Evolutionary conservation across 2,797 vertebrate species (phyloP).

Genomic region (Spondyliosoma cantharus): DNA sequence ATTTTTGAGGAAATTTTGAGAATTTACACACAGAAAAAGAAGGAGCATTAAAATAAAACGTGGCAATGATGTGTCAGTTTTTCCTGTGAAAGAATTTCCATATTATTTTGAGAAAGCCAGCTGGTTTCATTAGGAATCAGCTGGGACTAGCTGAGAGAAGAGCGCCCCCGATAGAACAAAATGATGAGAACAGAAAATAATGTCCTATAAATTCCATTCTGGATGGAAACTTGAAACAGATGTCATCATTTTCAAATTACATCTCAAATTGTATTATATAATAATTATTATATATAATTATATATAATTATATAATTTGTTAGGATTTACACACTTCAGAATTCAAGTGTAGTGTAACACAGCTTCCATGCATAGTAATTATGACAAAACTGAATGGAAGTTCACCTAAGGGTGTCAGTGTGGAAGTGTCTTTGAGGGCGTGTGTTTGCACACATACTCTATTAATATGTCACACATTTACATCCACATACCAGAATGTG

Average conservation of each 20-base stretch:
- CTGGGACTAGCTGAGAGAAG: constrained; percentile 4
- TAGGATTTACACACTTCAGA: background rate
- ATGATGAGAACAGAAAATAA: background rate
- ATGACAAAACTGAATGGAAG: too few species aligned
- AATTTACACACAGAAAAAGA: background rate
- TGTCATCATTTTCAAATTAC: background rate
- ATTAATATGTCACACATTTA: background rate
- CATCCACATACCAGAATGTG: too few species aligned
- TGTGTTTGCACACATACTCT: background rate
- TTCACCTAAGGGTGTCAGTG: background rate
- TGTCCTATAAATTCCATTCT: background rate
- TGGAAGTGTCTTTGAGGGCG: background rate
- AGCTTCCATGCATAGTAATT: background rate
- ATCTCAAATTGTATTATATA: background rate
- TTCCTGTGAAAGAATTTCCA: background rate
- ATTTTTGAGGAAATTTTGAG: background rate
- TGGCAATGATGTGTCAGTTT: background rate
- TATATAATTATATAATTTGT: background rate
- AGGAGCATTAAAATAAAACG: background rate
- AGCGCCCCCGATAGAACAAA: constrained; percentile 27
- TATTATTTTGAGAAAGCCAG: background rate
- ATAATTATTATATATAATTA: too few species aligned
- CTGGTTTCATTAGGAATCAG: background rate
- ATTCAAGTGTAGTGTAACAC: background rate
- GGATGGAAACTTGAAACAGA: background rate